phyloP scores from a whole-genome alignment of 2,888 invertebrate species.

The Eupithecia subumbrata region DNA sequence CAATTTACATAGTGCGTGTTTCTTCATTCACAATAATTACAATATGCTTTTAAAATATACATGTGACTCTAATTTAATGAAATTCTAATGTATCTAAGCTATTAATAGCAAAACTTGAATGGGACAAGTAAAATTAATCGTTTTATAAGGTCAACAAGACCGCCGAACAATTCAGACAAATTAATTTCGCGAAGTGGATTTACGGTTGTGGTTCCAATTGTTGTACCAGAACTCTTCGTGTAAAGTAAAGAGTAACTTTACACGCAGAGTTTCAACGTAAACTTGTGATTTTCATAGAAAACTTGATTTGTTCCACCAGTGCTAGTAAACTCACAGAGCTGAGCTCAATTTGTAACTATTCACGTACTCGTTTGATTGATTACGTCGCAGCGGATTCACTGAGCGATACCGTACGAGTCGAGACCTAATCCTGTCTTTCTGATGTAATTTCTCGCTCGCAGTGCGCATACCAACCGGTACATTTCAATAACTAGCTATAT shows the following conservation, averaged over 20 bases:
- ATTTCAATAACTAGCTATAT: conserved; percentile 15
- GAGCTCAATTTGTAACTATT: conserved; percentile 1
- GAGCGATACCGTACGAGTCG: conserved; percentile 1
- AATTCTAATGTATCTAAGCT: not conserved
- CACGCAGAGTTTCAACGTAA: not conserved
- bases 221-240: not conserved
- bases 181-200: not conserved
- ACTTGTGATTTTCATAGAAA: not conserved
- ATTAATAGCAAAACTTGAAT: not conserved
- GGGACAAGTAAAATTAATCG: not conserved
- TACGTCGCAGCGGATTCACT: not conserved
- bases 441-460: not conserved
- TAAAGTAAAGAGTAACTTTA: not conserved
- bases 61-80: not conserved
- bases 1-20: not conserved
- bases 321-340: not conserved
- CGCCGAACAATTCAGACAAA: not conserved
- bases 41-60: not conserved
- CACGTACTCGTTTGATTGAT: conserved; percentile 8
- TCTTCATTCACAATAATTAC: not conserved
- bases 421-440: not conserved
- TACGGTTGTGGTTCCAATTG: not conserved
- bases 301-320: not conserved
- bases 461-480: not conserved
- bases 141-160: not conserved